phyloP scores from a whole-genome alignment of 2,113 vertebrate species.

The Pollimyrus isidori region DNA sequence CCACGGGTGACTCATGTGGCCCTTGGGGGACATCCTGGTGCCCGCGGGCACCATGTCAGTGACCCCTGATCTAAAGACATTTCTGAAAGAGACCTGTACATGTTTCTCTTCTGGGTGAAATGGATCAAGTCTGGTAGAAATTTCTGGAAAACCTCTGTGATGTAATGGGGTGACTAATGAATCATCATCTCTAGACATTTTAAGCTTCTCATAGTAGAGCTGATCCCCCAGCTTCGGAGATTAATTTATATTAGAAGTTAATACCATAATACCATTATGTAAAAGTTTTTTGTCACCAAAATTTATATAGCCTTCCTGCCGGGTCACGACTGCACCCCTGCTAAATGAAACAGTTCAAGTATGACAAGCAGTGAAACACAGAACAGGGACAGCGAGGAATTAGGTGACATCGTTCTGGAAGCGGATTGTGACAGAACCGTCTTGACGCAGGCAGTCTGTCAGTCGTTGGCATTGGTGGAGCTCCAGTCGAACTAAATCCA shows the following conservation, averaged over 20 bases:
- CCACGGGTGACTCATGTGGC: too few species aligned
- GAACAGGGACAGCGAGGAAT: background rate
- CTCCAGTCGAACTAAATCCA: background rate
- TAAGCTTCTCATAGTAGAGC: background rate
- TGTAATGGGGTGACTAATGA: background rate
- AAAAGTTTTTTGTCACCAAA: background rate
- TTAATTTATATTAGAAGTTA: background rate
- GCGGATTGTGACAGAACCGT: too few species aligned
- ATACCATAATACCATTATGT: background rate
- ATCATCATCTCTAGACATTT: background rate
- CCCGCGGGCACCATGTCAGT: too few species aligned
- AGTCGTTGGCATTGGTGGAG: background rate
- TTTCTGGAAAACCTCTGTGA: background rate
- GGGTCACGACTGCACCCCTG: background rate
- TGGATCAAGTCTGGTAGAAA: background rate
- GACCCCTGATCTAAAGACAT: background rate
- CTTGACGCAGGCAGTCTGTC: background rate
- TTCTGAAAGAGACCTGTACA: background rate
- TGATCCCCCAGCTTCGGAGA: background rate
- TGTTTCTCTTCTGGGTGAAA: background rate
- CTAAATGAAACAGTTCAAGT: background rate
- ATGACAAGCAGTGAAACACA: background rate
- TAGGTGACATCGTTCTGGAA: background rate
- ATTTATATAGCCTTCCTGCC: background rate
- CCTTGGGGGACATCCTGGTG: too few species aligned